Evolutionary conservation across 1,140 invertebrate species (phyloP).

Genomic region (Agrilus planipennis): DNA sequence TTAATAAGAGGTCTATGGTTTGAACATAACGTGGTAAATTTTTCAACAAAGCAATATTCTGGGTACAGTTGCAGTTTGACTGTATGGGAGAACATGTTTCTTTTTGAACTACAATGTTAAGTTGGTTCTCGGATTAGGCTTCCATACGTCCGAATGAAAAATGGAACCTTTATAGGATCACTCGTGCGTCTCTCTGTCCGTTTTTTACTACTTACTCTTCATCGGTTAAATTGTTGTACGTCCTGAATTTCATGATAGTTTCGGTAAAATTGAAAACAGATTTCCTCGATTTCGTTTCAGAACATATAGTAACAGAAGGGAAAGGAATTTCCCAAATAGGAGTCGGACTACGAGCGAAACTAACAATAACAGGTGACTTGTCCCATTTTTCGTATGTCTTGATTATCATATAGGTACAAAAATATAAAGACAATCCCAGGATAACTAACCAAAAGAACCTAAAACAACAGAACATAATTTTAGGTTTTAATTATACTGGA

Average conservation of each 20-base stretch:
- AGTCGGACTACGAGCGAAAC: constrained; percentile 41
- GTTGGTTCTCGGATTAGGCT: too few species aligned
- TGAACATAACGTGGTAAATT: too few species aligned
- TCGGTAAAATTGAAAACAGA: constrained; percentile 33
- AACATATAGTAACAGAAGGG: constrained; percentile 44
- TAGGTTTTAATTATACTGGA: constrained; percentile 14
- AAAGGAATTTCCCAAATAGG: constrained; percentile 45
- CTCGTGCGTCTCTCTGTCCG: too few species aligned
- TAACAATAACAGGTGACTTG: constrained; percentile 43
- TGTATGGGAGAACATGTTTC: too few species aligned
- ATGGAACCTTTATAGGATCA: too few species aligned
- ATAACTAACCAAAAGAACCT: constrained; percentile 41
- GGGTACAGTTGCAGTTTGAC: too few species aligned
- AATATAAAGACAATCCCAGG: constrained; percentile 37
- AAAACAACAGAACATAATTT: constrained; percentile 11
- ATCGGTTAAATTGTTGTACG: constrained; percentile 33
- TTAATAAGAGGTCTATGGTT: too few species aligned
- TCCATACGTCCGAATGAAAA: too few species aligned
- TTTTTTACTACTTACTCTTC: constrained; percentile 37
- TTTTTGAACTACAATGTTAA: too few species aligned
- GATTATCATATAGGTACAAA: constrained; percentile 37
- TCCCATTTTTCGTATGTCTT: constrained; percentile 44
- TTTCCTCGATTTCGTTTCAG: constrained; percentile 35
- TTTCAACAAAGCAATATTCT: too few species aligned
- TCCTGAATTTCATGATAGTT: constrained; percentile 16